Conservation (phyloP, 2,888 invertebrate species). For the Tyria jacobaeae region DNA sequence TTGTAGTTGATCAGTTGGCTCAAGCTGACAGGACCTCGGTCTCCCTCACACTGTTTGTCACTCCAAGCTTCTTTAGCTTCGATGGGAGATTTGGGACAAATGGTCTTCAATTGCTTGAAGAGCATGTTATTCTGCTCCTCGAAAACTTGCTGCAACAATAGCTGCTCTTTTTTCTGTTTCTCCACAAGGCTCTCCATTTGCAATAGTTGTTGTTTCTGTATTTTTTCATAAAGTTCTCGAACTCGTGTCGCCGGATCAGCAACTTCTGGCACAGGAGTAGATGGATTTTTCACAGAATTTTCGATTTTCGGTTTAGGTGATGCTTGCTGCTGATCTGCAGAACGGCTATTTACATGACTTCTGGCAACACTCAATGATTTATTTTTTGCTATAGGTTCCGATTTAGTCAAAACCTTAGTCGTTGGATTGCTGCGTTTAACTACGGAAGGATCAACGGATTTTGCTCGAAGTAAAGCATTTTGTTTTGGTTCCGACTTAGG, state of each 20-base stretch:
- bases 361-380: constrained; percentile 58
- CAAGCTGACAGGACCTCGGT: constrained; percentile 76
- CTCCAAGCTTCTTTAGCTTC: constrained; percentile 76
- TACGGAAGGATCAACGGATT: constrained; percentile 55
- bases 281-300: constrained; percentile 21
- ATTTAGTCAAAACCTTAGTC: constrained; percentile 56
- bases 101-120: constrained; percentile 79
- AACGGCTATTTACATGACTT: constrained; percentile 40
- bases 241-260: constrained; percentile 75
- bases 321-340: constrained; percentile 48
- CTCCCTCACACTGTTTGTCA: constrained; percentile 58
- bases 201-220: constrained; percentile 88
- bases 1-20: constrained; percentile 76
- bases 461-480: constrained; percentile 39
- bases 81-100: constrained; percentile 72
- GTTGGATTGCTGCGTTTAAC: constrained; percentile 46
- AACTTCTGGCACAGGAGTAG: constrained; percentile 54
- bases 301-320: constrained; percentile 32
- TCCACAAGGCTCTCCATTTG: constrained; percentile 88
- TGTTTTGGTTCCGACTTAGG: not conserved
- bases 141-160: constrained; percentile 88
- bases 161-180: constrained; percentile 89
- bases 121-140: constrained; percentile 88
- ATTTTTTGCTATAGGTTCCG: constrained; percentile 61
- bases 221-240: constrained; percentile 78